These are phyloP conservation scores for Drosophila arizonae DNA, from an alignment of 1,140 invertebrate species.

Conservation along the genomic window DNA sequence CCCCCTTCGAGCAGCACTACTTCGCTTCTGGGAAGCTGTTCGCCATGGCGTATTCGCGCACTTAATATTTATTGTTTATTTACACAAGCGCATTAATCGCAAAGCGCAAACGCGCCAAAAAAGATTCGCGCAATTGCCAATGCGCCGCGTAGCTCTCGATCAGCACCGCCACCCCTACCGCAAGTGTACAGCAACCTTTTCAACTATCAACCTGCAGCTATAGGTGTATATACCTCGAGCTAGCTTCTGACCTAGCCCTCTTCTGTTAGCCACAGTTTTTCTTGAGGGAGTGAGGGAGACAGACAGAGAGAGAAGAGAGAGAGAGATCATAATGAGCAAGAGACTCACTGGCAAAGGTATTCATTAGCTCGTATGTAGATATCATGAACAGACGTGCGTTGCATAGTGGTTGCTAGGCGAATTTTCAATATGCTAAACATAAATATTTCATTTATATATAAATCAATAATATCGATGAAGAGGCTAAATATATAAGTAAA, in stretches of 20 bases:
- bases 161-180: neutral
- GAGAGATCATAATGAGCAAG: slow-evolving; percentile 3
- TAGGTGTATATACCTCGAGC: neutral
- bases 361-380: slow-evolving; percentile 21
- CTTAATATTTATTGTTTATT: slow-evolving; percentile 81
- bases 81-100: slow-evolving; percentile 77
- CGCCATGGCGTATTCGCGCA: slow-evolving; percentile 66
- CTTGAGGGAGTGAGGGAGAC: neutral
- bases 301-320: too few species aligned
- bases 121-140: slow-evolving; percentile 71
- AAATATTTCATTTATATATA: too few species aligned
- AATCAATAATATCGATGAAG: too few species aligned
- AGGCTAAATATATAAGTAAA: too few species aligned
- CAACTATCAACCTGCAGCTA: slow-evolving; percentile 25
- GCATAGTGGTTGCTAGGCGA: slow-evolving; percentile 26
- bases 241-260: neutral
- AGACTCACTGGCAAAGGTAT: slow-evolving; percentile 37
- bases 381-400: neutral
- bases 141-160: slow-evolving; percentile 36
- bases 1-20: neutral
- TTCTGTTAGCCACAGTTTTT: slow-evolving; percentile 27
- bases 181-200: slow-evolving; percentile 14
- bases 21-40: slow-evolving; percentile 40
- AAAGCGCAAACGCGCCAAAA: slow-evolving; percentile 76
- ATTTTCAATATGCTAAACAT: too few species aligned